Evolutionary conservation across 2,113 vertebrate species (phyloP), one percentile per base, ranked within the genome.

Genomic region (Pelvicachromis taeniatus): DNA sequence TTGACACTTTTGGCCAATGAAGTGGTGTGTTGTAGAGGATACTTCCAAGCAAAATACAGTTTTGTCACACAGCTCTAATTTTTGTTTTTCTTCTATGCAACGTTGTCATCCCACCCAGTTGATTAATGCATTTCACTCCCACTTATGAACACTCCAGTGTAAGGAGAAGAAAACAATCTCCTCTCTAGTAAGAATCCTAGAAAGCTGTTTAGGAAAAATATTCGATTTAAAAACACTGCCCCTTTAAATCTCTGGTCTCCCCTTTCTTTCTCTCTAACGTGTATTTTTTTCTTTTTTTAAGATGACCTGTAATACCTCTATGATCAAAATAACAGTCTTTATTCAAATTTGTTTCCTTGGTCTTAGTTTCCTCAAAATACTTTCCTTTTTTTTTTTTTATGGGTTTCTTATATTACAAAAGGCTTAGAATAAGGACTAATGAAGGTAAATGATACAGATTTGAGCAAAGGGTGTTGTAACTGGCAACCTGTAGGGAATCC

Each of bases 61-160:
- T 75, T 40, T 75, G n/a, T 50, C 33, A 48, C 16, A 80, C 16
- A 42, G 84, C 48, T 55, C 6, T 42, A 29, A 19, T 54, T 14
- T 45, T 84, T 40, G 35, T 82, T 89, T 84, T 87, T 86, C 31
- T 73, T 86, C 89, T 90, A 88, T 91, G 87, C 89, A 88, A 88
- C 63, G 23, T 87, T 73, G 45, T 88, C 63, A 53, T 68, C 88
- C 21, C 73, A 38, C 50, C 68, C 78, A 53, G 78, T 68, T 81
- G 80, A 83, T 88, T 77, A 3, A 55, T 52, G 35, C 16, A 16
- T 90, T 93, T 95, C 93, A 93, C 95, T 96, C 93, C 94, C 91
- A 63, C 53, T 73, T 83, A 90, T 81, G 81, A 95, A 95, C 95
- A 96, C 95, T 96, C 96, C 96, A 93, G 80, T 77, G 87, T 81